A percentile compares a stretch with the other conserved stretches of the same genome.
Conservation (phyloP, 2,113 vertebrate genomes). For the Menura novaehollandiae region DNA sequence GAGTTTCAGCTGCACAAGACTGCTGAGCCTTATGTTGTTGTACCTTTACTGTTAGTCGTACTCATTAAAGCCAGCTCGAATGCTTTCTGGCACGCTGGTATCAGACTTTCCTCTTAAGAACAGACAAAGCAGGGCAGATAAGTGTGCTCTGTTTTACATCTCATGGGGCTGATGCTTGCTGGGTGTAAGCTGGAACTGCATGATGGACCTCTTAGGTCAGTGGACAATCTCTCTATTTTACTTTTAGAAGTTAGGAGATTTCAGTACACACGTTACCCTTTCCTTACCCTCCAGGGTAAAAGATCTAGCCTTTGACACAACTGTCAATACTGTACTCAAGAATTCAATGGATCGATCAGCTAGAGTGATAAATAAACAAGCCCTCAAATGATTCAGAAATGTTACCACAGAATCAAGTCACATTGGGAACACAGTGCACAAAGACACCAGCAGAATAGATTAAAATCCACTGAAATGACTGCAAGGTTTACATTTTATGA, state of each 20-base stretch:
- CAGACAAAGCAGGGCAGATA: neutral
- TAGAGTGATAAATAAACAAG: neutral
- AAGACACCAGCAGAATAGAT: neutral
- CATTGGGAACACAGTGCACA: neutral
- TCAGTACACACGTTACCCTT: neutral
- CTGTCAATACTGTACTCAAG: neutral
- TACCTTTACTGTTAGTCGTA: neutral
- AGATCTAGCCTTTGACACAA: neutral
- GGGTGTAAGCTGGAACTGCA: neutral
- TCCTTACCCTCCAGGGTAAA: neutral
- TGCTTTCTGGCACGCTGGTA: neutral
- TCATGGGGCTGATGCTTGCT: neutral
- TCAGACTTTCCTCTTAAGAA: neutral
- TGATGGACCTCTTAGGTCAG: rapidly evolving
- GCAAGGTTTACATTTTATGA: constrained; percentile 2
- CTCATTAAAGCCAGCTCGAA: neutral
- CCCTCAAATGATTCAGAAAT: neutral
- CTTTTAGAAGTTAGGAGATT: neutral
- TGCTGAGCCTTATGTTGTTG: neutral
- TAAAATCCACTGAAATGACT: neutral
- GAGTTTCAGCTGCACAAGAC: neutral
- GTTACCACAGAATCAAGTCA: neutral
- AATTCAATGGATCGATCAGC: neutral
- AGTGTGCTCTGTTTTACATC: neutral
- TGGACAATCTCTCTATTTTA: neutral